Evolutionary conservation across 2,888 invertebrate species (phyloP).

Genomic region (Drosophila meridionalis): DNA sequence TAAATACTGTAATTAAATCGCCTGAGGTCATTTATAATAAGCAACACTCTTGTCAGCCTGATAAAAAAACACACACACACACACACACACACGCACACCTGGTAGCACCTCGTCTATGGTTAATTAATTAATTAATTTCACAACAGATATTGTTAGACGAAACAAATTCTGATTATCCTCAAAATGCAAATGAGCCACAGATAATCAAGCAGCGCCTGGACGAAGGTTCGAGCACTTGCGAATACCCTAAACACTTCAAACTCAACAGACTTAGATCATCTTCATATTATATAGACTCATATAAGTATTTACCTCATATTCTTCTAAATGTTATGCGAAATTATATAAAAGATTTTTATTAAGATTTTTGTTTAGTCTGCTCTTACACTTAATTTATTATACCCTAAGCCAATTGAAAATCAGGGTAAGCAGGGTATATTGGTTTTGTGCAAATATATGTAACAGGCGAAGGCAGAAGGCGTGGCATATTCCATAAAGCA

Average conservation of each 20-base stretch:
- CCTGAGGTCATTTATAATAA: slow-evolving; percentile 2
- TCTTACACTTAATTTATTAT: too few species aligned
- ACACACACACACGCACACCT: background rate
- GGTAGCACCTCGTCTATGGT: background rate
- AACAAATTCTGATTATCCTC: background rate
- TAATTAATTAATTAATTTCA: slow-evolving; percentile 6
- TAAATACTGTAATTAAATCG: slow-evolving; percentile 5
- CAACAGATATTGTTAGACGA: background rate
- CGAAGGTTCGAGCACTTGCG: background rate
- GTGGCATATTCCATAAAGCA: background rate
- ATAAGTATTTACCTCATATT: background rate
- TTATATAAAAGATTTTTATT: background rate
- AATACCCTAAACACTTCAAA: background rate
- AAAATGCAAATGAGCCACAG: background rate
- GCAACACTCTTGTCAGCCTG: background rate
- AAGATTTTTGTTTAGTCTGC: too few species aligned
- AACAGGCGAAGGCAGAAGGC: background rate
- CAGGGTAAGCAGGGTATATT: too few species aligned
- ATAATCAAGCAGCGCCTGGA: background rate
- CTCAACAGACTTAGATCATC: too few species aligned
- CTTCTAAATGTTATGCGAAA: background rate
- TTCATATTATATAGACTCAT: too few species aligned
- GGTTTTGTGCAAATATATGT: too few species aligned
- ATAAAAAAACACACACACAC: too few species aligned
- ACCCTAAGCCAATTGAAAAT: too few species aligned